Evolutionary conservation across 2,888 invertebrate genomes (phyloP), one percentile per base, ranked within the genome.

Genomic region (Drosophila kokeensis): DNA sequence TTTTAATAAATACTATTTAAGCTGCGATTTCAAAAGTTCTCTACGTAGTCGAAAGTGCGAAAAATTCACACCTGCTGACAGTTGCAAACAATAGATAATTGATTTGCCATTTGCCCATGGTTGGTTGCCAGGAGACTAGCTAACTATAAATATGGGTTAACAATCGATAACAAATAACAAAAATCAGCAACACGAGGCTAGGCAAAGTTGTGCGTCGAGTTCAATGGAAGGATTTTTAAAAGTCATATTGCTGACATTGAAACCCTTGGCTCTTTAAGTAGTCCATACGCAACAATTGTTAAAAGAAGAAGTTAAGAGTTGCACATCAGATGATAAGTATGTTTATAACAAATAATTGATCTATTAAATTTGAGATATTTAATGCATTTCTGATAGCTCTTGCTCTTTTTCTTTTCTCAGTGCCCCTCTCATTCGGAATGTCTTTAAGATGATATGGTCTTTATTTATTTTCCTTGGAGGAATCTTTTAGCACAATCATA

Each of bases 121-220:
- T 29, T n/a, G 42, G 90, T 90, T 90, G 88, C 90, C 77, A 77
- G 82, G 90, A 84, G 53, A 90, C 87, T 73, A 21, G 18, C 52
- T 54, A 60, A 42, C 72, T 27, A 40, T 48, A 73, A 76, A 76
- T 77, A 74, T 77, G 76, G 76, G 68, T 66, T 69, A 79, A 54
- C 77, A 87, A 89, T 87, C 87, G 89, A 87, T 87, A 84, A 49
- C 67, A 77, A 83, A 78, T 70, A 83, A 79, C 54, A 58, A 54
- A 60, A 66, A 57, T 63, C n/a, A 67, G 29, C 38, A 57, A 63
- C 57, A 38, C 13, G 29, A 5, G 29, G 15, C 27, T 2, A 0
- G 6, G 0, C 5, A 15, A 49, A 24, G 15, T 24, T 24, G 15
- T 1, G 73, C 73, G 69, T 53, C 24, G 42, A 32, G 45, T 27